Percentiles rank a stretch among this genome's conserved stretches.
phyloP scores from a whole-genome alignment of 2,888 invertebrate species.

The Mimas tiliae region DNA sequence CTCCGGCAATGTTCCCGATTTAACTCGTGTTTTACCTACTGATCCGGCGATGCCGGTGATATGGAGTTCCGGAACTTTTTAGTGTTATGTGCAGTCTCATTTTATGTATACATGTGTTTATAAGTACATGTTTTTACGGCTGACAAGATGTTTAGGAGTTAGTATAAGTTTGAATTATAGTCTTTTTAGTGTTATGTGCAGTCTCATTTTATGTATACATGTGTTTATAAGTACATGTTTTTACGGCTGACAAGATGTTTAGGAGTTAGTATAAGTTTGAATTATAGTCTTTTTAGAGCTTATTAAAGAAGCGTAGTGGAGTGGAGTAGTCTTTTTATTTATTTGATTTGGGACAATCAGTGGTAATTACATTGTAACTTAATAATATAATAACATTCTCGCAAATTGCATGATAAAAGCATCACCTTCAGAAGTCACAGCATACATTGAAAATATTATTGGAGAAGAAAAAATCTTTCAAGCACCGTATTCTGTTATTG shows the following conservation, averaged over 20 bases:
- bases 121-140: background rate
- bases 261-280: background rate
- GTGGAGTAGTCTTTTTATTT: too few relatives aligned
- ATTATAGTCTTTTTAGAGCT: background rate
- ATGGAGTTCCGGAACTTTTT: constrained; percentile 11
- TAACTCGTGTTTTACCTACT: constrained; percentile 7
- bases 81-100: constrained; percentile 15
- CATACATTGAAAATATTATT: too few relatives aligned
- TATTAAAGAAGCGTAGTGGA: too few relatives aligned
- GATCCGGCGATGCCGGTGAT: constrained; percentile 3
- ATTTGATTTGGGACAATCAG: too few relatives aligned
- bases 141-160: background rate
- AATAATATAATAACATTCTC: too few relatives aligned
- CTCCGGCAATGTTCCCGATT: constrained; percentile 11
- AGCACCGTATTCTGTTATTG: too few relatives aligned
- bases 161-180: background rate
- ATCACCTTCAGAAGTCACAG: too few relatives aligned
- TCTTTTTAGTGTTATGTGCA: constrained; percentile 11
- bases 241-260: background rate
- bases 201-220: constrained; percentile 7
- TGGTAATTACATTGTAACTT: too few relatives aligned
- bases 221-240: constrained; percentile 2
- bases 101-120: constrained; percentile 11
- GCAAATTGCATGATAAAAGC: too few relatives aligned
- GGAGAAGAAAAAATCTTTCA: too few relatives aligned